Percentiles rank a stretch among this genome's conserved stretches.
These are phyloP conservation scores for Falco cherrug DNA, from an alignment of 2,797 vertebrate species.

Conservation along the genomic window DNA sequence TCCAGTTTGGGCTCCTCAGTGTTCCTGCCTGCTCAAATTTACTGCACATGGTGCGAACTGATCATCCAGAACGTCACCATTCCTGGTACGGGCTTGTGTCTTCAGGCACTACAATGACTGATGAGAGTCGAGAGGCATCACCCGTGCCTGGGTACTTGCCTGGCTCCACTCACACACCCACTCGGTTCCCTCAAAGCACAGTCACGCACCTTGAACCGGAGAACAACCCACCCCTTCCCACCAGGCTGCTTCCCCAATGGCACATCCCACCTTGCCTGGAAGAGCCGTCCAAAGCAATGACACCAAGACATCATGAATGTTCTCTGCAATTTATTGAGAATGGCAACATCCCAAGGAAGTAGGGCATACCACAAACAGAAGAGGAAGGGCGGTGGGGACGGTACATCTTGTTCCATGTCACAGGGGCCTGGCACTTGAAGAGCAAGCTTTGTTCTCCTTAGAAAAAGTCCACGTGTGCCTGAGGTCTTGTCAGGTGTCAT, in stretches of 20 bases:
- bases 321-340: slow-evolving; percentile 52
- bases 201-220: accelerated
- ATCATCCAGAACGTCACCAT: too few species aligned
- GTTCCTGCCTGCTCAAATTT: too few species aligned
- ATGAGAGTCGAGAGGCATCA: neutral
- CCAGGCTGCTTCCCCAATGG: neutral
- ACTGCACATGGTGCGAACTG: too few species aligned
- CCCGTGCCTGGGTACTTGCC: neutral
- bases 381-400: neutral
- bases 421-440: neutral
- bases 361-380: neutral
- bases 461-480: neutral
- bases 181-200: neutral
- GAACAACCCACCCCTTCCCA: neutral
- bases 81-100: too few species aligned
- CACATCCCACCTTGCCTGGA: neutral
- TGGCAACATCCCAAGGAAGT: neutral
- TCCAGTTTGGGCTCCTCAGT: too few species aligned
- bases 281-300: neutral
- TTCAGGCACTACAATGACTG: too few species aligned
- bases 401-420: neutral
- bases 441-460: neutral
- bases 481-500: neutral
- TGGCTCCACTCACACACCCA: neutral
- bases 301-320: neutral